These are phyloP conservation scores for Pantala flavescens DNA, from an alignment of 1,140 invertebrate genomes.

Conservation along the genomic window DNA sequence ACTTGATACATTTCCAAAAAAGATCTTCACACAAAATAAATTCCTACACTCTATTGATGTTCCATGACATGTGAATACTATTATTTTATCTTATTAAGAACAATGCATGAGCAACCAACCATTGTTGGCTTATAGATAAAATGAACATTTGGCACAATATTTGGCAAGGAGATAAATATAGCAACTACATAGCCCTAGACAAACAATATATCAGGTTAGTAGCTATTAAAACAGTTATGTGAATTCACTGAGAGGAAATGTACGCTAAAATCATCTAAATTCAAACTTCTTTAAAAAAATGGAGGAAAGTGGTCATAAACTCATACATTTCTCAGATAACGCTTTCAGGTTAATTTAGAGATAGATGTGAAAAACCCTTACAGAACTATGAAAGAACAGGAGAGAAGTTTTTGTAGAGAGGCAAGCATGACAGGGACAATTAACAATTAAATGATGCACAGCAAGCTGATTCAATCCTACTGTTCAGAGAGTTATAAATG, in stretches of 20 bases:
- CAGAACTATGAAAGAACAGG: background rate
- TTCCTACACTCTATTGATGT: background rate
- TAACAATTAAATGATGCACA: background rate
- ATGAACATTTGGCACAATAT: slow-evolving; percentile 7
- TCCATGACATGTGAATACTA: background rate
- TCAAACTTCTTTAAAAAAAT: no score
- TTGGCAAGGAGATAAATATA: background rate
- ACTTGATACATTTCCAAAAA: background rate
- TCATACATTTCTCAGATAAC: no score
- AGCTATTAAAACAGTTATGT: background rate
- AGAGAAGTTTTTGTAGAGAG: background rate
- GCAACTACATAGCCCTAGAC: background rate
- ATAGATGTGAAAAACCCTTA: background rate
- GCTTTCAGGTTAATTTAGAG: no score
- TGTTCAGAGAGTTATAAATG: background rate
- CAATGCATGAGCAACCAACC: slow-evolving; percentile 3
- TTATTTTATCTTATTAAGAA: background rate
- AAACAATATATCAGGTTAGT: background rate
- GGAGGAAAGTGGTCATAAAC: no score
- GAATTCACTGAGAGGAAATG: no score
- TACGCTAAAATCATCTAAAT: no score
- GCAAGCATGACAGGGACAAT: background rate
- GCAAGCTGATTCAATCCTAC: slow-evolving; percentile 2
- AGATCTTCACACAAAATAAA: slow-evolving; percentile 8
- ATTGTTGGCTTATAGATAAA: background rate